Evolutionary conservation across 2,888 invertebrate genomes (phyloP), one percentile per base, ranked within the genome.

Genomic region (Rhyacophila evoluta): DNA sequence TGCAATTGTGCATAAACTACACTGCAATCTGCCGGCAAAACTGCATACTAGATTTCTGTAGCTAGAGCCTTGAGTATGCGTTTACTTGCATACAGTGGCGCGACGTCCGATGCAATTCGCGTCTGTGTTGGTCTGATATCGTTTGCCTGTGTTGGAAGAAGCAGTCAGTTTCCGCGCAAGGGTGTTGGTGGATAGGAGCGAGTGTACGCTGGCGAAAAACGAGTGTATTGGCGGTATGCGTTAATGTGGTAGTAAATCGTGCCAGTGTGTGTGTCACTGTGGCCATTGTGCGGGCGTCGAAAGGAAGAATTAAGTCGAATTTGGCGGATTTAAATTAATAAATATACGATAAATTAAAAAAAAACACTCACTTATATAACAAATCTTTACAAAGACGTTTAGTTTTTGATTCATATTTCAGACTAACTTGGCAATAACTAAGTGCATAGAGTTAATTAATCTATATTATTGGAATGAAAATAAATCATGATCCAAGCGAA

Each of bases 1-100:
- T 69, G 41, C 80, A 71, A 75, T 67, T 88, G 90, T 90, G 90
- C 90, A 90, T 89, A 89, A 88, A 87, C 88, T 88, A 88, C 87
- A 89, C 88, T 89, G 90, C 89, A 84, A 88, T 86, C 88, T 88
- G 87, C 87, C 88, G 89, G 87, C 87, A 86, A 84, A 84, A 83
- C 83, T 83, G 88, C 88, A 88, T 89, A 89, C 89, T 89, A 88
- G 87, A 86, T 87, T 86, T 89, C 89, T 55, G 55, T 55, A 55
- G 55, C 55, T 55, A 55, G 19, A 55, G 55, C 55, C 55, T 55
- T 55, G 55, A 55, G 55, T 55, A 55, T 55, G 55, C 55, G 55
- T 55, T 55, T 55, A 55, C 55, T 55, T 55, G 55, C 55, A 55
- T 55, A 55, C 55, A 55, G 19, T 10, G 19, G 55, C 55, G 55